These are phyloP conservation scores for Mastomys coucha DNA, from an alignment of 2,113 vertebrate species.

Conservation along the genomic window DNA sequence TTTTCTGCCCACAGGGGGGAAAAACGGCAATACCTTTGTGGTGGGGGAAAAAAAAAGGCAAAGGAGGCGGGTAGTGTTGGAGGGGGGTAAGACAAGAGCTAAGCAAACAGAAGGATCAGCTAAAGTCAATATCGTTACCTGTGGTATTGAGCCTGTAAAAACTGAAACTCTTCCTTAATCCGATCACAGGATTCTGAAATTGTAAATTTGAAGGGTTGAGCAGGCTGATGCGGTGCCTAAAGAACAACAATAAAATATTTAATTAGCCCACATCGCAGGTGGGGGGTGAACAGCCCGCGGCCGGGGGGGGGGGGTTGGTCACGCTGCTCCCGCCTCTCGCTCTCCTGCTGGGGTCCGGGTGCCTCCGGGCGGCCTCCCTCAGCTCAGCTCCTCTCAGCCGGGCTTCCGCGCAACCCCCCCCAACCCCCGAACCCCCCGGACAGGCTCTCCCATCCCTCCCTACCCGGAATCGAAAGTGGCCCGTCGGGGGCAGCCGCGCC, in stretches of 20 bases:
- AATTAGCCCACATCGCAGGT: slow-evolving; percentile 79
- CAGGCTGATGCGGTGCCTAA: slow-evolving; percentile 96
- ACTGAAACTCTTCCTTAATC: slow-evolving; percentile 99
- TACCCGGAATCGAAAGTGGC: slow-evolving; percentile 80
- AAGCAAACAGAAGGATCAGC: slow-evolving; percentile 80
- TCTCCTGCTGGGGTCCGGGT: background rate
- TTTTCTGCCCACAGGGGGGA: slow-evolving; percentile 40
- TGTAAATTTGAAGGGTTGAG: slow-evolving; percentile 98
- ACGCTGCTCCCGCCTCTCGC: background rate
- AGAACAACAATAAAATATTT: slow-evolving; percentile 85
- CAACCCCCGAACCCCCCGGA: background rate
- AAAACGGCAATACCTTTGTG: slow-evolving; percentile 13
- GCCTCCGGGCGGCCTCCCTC: background rate
- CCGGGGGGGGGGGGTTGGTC: background rate
- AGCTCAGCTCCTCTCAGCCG: background rate
- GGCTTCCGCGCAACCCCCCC: background rate
- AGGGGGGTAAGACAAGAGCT: slow-evolving; percentile 50
- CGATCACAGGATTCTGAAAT: slow-evolving; percentile 97
- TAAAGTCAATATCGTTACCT: slow-evolving; percentile 91
- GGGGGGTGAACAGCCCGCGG: background rate
- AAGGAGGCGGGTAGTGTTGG: background rate
- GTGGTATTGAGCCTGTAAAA: slow-evolving; percentile 97
- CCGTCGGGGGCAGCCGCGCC: slow-evolving; percentile 79
- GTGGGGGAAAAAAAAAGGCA: too few species aligned
- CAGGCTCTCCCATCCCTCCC: slow-evolving; percentile 53